A percentile compares a stretch with the other conserved stretches of the same genome.
These are phyloP conservation scores for Berghia stephanieae DNA, from an alignment of 1,140 invertebrate genomes.

Conservation along the genomic window DNA sequence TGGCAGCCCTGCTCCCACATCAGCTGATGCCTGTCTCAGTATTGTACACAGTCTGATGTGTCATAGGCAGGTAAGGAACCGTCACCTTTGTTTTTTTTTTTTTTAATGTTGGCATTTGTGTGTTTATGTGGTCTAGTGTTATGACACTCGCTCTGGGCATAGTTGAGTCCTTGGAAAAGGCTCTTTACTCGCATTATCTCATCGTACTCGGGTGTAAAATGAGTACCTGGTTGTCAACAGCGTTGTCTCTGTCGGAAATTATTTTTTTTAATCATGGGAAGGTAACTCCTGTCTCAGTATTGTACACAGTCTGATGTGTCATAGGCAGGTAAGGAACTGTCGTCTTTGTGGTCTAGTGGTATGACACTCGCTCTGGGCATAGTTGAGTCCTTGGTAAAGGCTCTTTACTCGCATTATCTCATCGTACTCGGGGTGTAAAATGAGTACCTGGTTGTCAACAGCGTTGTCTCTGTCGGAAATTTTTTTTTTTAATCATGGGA, in stretches of 20 bases:
- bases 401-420: too few relatives aligned
- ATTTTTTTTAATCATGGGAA: too few relatives aligned
- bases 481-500: not conserved
- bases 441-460: not conserved
- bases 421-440: too few relatives aligned
- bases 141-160: too few relatives aligned
- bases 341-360: not conserved
- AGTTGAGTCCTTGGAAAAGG: too few relatives aligned
- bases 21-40: slow-evolving; percentile 94
- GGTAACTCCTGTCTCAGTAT: slow-evolving; percentile 96
- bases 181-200: too few relatives aligned
- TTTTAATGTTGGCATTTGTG: too few relatives aligned
- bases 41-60: slow-evolving; percentile 98
- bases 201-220: too few relatives aligned
- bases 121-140: too few relatives aligned
- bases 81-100: not conserved
- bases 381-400: not conserved
- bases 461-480: not conserved
- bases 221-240: too few relatives aligned
- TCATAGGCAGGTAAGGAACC: slow-evolving; percentile 69
- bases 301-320: slow-evolving; percentile 97
- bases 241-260: too few relatives aligned
- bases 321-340: slow-evolving; percentile 62
- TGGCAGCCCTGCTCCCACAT: slow-evolving; percentile 72
- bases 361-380: too few relatives aligned